phyloP scores from a whole-genome alignment of 2,113 vertebrate species.

The Corythornis cristatus region DNA sequence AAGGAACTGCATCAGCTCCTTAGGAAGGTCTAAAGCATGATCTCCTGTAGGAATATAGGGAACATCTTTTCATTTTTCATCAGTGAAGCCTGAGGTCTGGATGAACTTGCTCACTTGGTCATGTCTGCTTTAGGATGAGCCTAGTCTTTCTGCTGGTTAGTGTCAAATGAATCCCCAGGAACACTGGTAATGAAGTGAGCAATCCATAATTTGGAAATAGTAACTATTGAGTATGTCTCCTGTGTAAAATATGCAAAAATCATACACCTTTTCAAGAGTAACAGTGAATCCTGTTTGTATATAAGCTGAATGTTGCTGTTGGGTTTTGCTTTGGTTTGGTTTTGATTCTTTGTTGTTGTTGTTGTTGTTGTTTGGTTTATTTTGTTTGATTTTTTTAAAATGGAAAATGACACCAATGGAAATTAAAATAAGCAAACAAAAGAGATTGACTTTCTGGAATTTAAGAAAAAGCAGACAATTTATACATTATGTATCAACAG shows the following conservation, averaged over 20 bases:
- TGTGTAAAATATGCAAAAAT: not conserved
- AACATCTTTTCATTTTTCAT: not conserved
- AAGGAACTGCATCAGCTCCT: not conserved
- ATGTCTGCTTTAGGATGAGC: not conserved
- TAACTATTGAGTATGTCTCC: not conserved
- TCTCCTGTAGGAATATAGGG: not conserved
- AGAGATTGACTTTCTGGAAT: not conserved
- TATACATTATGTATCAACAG: not conserved
- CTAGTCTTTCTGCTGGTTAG: not conserved
- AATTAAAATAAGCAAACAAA: not conserved
- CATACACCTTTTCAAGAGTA: not conserved
- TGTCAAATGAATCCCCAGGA: not conserved
- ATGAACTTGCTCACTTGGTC: not conserved
- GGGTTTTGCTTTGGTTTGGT: not conserved
- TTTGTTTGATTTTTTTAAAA: not conserved
- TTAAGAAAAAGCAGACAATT: not conserved
- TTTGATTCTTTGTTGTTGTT: not conserved
- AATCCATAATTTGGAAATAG: not conserved
- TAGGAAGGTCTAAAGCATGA: not conserved
- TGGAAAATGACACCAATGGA: not conserved
- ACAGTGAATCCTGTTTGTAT: not conserved
- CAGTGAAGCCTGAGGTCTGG: rapidly evolving
- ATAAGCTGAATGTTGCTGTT: not conserved
- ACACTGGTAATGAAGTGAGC: not conserved
- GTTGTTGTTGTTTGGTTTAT: not conserved